Conservation (phyloP, 92 coral and sea anemone genomes). For the Pocillopora grandis region DNA sequence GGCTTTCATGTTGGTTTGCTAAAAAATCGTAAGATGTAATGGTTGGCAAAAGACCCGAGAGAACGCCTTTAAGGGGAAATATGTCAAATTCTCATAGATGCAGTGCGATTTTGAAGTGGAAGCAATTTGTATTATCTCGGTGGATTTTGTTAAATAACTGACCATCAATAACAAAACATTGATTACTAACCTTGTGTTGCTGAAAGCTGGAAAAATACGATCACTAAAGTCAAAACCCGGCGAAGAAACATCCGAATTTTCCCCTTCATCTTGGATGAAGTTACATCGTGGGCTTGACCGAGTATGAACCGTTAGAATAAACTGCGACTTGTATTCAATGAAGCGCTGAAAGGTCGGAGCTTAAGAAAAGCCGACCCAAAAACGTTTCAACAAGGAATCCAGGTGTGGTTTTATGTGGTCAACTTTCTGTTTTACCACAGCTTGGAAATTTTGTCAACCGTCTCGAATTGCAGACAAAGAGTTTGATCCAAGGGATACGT, state of each 20-base stretch:
- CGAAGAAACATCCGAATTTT: not conserved
- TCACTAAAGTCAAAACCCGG: not conserved
- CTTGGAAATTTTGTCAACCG: not conserved
- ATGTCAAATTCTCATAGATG: too few species aligned
- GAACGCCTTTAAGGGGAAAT: too few species aligned
- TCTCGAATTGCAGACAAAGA: not conserved
- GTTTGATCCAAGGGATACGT: not conserved
- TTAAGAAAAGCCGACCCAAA: not conserved
- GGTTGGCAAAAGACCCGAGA: too few species aligned
- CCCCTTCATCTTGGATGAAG: not conserved
- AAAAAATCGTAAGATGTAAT: too few species aligned
- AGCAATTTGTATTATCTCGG: not conserved
- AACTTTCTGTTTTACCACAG: not conserved
- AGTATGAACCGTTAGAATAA: not conserved
- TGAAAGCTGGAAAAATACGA: not conserved
- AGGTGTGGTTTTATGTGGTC: not conserved
- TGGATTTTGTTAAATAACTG: not conserved
- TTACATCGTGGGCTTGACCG: not conserved
- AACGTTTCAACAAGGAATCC: not conserved
- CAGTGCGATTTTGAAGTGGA: too few species aligned
- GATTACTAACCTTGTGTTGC: constrained; percentile 17
- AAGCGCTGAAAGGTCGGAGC: not conserved
- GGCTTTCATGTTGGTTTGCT: not conserved
- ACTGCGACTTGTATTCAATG: not conserved
- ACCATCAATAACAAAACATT: not conserved